Evolutionary conservation across 2,113 vertebrate species (phyloP), one percentile per base, ranked within the genome.

Genomic region (Panthera tigris): DNA sequence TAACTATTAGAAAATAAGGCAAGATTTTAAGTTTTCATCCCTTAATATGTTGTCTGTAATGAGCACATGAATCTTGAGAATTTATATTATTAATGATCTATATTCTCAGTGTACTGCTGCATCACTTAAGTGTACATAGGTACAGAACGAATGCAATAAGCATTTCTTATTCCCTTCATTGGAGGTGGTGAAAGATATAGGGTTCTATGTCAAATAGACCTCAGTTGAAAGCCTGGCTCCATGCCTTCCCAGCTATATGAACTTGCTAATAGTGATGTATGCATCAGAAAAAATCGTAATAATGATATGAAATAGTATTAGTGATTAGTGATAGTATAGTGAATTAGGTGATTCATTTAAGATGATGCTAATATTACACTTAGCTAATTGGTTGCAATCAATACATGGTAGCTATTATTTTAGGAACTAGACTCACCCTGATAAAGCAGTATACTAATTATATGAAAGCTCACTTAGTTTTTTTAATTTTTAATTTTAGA

Each of bases 1-100:
- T 69, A 68, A 76, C 50, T 84, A 57, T 69, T 91, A 80, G 45
- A 83, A 95, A 91, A 33, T 74, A 95, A 96, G 36, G 14, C 73
- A 86, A 94, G 18, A 84, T 82, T 76, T 79, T 16, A 23, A 63
- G 45, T 63, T 78, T 78, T 78, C 25, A 90, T n/a, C 73, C 57
- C 19, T 90, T 21, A 78, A 63, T 27, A 65, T 14, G 31, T 65
- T 65, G 39, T 76, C 9, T 41, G 11, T 48, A 89, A 78, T 65
- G 21, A 18, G 33, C 55, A 78, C 21, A 78, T 89, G 71, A 63
- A 4, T 63, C 73, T 73, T 74, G 65, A 21, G 14, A 82, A 63
- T n/a, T 83, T 10, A 88, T 66, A 76, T 74, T n/a, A 69, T 78
- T 83, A 19, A 31, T 89, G 19, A 39, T 83, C 39, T 61, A 15